Evolutionary conservation across 2,797 vertebrate genomes (phyloP), one percentile per base, ranked within the genome.

Genomic region (Hyperoplus lanceolatus): DNA sequence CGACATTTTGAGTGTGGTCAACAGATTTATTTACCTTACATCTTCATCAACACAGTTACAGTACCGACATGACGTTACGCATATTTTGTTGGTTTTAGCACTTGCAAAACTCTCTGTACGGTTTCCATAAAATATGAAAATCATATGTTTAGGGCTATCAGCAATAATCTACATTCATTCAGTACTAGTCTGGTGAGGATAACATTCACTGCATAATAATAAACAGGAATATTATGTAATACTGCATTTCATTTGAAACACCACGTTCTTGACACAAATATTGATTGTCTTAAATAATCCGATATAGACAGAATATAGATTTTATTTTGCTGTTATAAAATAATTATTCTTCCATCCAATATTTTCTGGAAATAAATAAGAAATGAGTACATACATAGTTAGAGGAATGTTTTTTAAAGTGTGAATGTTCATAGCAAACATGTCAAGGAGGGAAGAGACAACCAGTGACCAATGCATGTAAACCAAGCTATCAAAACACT

Each of bases 121-220:
- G 11, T 51, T 60, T 16, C 43, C 56, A 21, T 57, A 57, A 42
- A 64, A 67, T 46, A 57, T 13, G n/a, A 63, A 39, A 54, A 49
- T 21, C 61, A 16, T 29, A 10, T 21, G 3, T 29, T 29, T 29
- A 29, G 29, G 51, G 54, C 56, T 42, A 38, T 39, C 46, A 42
- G n/a, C 36, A 14, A 41, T 36, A 1, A 3, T 18, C 51, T 54
- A 82, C 79, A 82, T 70, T 77, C 79, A 82, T 70, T 77, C 65
- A 68, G 14, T 58, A 41, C 51, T 63, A 39, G 29, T 46, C 49
- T 43, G 39, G 45, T 57, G 56, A 58, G 15, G 6, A 49, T 64
- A 43, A 10, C 11, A 61, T 51, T 61, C 41, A 65, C 21, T 76
- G 49, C 14, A 69, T 43, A 57, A 42, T 1, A 56, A 14, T 70